Conservation (phyloP, 2,113 vertebrate genomes). For the Gallinago paraguaiae region DNA sequence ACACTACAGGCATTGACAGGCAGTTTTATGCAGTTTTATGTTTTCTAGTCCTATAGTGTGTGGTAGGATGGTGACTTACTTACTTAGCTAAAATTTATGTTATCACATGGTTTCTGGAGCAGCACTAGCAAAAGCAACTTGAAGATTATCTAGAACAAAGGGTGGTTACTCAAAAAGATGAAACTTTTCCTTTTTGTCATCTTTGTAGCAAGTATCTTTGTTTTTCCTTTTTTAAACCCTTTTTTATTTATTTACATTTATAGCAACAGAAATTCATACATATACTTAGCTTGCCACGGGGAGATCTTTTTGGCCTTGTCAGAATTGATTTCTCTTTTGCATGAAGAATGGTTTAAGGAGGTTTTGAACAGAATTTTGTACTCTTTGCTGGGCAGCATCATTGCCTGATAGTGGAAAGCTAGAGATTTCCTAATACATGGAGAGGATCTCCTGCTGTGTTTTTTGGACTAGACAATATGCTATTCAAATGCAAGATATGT, state of each 20-base stretch:
- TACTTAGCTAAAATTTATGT: background rate
- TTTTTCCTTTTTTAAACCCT: background rate
- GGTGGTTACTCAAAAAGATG: background rate
- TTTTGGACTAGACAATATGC: background rate
- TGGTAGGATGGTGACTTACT: background rate
- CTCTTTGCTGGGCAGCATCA: background rate
- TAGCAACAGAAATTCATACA: background rate
- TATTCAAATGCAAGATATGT: conserved; percentile 14
- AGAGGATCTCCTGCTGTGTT: background rate
- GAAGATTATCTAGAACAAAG: background rate
- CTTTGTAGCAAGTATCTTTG: background rate
- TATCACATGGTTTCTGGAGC: background rate
- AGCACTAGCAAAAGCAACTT: background rate
- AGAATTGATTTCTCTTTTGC: background rate
- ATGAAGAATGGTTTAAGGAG: background rate
- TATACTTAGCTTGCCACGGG: background rate
- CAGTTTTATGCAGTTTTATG: background rate
- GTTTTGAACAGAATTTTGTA: background rate
- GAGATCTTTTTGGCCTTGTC: background rate
- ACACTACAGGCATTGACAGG: background rate
- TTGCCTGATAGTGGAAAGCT: background rate
- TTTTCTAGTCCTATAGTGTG: background rate
- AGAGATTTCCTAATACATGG: background rate
- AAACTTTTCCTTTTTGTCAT: background rate
- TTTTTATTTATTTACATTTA: background rate